These are phyloP conservation scores for Steinernema scapterisci DNA, from an alignment of 2,888 invertebrate species.

Conservation along the genomic window DNA sequence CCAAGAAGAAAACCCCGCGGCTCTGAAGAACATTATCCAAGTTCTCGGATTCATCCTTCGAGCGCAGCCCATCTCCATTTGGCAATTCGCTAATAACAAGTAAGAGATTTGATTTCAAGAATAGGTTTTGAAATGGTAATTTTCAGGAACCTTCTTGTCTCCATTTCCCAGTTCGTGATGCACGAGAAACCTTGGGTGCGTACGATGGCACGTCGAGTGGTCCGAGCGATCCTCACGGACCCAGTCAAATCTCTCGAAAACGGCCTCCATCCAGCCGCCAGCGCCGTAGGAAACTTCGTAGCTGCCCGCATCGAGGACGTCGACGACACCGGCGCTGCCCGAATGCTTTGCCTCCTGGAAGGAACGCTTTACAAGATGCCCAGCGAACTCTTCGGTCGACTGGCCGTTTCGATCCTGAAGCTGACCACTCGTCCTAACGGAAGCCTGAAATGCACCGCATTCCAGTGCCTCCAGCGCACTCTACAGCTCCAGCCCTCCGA, in stretches of 20 bases:
- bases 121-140: background rate
- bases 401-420: conserved; percentile 11
- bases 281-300: conserved; percentile 46
- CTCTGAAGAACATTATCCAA: conserved; percentile 55
- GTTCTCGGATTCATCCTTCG: conserved; percentile 55
- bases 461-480: conserved; percentile 58
- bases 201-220: conserved; percentile 58
- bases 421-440: conserved; percentile 9
- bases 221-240: conserved; percentile 58
- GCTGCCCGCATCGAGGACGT: conserved; percentile 34
- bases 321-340: conserved; percentile 48
- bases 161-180: conserved; percentile 53
- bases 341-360: conserved; percentile 60
- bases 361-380: conserved; percentile 63
- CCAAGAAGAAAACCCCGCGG: conserved; percentile 49
- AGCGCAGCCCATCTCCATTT: conserved; percentile 56
- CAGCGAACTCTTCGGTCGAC: conserved; percentile 6
- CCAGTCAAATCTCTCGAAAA: conserved; percentile 59
- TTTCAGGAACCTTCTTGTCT: conserved; percentile 54
- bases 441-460: conserved; percentile 52
- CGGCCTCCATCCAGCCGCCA: conserved; percentile 56
- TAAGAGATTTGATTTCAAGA: background rate
- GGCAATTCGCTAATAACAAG: conserved; percentile 48
- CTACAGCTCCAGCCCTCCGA: conserved; percentile 59
- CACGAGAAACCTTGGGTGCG: conserved; percentile 61